Evolutionary conservation across 2,113 vertebrate genomes (phyloP).

Genomic region (Cardinalis cardinalis): DNA sequence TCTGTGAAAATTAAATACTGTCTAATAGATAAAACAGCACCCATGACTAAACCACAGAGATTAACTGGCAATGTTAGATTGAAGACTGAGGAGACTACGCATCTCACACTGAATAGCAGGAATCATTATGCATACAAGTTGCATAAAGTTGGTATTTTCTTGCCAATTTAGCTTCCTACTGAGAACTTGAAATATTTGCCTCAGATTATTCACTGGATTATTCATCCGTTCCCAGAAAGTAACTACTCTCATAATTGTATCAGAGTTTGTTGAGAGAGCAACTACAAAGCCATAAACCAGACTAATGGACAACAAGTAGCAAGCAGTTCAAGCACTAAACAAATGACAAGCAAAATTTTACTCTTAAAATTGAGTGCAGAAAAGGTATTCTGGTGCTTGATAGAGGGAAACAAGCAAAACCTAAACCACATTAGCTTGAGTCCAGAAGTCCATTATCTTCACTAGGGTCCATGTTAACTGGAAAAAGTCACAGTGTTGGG

Average conservation of each 20-base stretch:
- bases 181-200: neutral
- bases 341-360: neutral
- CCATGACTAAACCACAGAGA: neutral
- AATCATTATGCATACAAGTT: neutral
- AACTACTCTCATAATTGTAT: neutral
- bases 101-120: neutral
- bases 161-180: neutral
- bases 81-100: neutral
- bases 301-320: neutral
- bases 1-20: neutral
- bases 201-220: neutral
- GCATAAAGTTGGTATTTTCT: neutral
- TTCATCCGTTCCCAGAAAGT: neutral
- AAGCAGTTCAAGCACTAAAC: neutral
- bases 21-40: neutral
- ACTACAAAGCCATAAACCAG: neutral
- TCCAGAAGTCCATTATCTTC: neutral
- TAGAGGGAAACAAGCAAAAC: neutral
- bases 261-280: neutral
- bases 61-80: neutral
- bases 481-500: rapidly evolving
- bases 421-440: neutral
- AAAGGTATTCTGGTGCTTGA: neutral
- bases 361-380: neutral
- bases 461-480: rapidly evolving